Base-by-base conservation (phyloP, 2,113 vertebrate species). In the Leptobrachium ailaonicum region DNA sequence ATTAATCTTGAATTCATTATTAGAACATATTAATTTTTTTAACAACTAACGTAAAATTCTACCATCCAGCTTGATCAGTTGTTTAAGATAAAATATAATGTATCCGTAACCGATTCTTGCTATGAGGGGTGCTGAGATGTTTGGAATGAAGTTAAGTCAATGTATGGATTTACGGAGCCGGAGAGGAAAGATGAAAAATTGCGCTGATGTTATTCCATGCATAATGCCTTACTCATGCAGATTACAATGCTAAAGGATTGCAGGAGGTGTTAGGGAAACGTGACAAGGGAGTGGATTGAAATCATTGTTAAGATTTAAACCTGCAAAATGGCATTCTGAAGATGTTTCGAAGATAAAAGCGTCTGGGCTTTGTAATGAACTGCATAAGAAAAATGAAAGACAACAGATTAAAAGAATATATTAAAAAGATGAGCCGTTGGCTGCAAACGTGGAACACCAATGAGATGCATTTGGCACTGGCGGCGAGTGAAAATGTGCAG, bases 361-460 rank as follows among this genome's bases (percentile, higher is more conserved):
- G 42, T 32, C 64, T 54, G 64, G 64, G 54, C 32, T 20, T 68
- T 13, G 74, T 41, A 32, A 20, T n/a, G 43, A 32, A 50, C 53
- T 32, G 2, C 32, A 53, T 77, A 41, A 58, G 75, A 12, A 3
- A 11, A 12, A 69, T 40, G 50, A 77, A 77, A 69, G 73, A 32
- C 6, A 44, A 2, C 56, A 47, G 75, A 68, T 76, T 42, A 77
- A 69, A 68, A 14, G 75, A 60, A 77, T 77, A 69, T 70, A 42
- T 60, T 32, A 43, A 69, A 32, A 70, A 43, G 66, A 44, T 5
- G 45, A 69, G 66, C 67, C 41, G 11, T 45, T 32, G 66, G 66
- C 66, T 5, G 56, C 4, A 58, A 4, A 58, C 56, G 13, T 11
- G 3, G 10, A 69, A 44, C 14, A 2, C 2, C 5, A 41, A 12